Conservation (phyloP, 2,113 vertebrate genomes). For the Antechinus flavipes region DNA sequence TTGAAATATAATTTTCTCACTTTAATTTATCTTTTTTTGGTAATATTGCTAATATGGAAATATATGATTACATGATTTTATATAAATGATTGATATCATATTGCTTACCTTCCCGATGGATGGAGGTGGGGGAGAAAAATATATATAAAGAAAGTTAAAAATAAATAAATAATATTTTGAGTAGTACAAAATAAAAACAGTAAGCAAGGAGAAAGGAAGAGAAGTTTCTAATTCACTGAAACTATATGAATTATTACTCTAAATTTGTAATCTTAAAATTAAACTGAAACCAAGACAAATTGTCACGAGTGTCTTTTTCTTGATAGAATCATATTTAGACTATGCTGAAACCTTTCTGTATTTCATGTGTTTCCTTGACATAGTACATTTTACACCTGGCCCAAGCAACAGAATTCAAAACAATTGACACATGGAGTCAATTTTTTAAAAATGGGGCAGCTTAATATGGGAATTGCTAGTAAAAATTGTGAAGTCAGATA, state of each 20-base stretch:
- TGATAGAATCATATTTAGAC: constrained; percentile 3
- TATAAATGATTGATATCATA: background rate
- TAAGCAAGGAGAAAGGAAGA: background rate
- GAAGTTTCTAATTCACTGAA: background rate
- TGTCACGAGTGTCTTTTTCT: background rate
- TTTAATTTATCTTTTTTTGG: background rate
- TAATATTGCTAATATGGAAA: background rate
- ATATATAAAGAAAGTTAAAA: background rate
- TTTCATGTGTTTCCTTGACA: constrained; percentile 17
- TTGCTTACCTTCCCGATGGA: background rate
- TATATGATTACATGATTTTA: too few species aligned
- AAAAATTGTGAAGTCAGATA: constrained; percentile 15
- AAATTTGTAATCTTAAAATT: background rate
- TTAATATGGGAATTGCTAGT: background rate
- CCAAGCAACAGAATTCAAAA: constrained; percentile 41
- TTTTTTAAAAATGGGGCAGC: background rate
- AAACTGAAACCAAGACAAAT: background rate
- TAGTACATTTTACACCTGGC: background rate
- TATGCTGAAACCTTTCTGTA: background rate
- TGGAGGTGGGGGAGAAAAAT: background rate
- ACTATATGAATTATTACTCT: background rate
- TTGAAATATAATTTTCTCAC: background rate
- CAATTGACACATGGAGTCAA: constrained; percentile 48
- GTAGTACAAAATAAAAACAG: background rate
- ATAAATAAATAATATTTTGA: background rate